These are phyloP conservation scores for Strix uralensis DNA, from an alignment of 2,113 vertebrate genomes.

Conservation along the genomic window DNA sequence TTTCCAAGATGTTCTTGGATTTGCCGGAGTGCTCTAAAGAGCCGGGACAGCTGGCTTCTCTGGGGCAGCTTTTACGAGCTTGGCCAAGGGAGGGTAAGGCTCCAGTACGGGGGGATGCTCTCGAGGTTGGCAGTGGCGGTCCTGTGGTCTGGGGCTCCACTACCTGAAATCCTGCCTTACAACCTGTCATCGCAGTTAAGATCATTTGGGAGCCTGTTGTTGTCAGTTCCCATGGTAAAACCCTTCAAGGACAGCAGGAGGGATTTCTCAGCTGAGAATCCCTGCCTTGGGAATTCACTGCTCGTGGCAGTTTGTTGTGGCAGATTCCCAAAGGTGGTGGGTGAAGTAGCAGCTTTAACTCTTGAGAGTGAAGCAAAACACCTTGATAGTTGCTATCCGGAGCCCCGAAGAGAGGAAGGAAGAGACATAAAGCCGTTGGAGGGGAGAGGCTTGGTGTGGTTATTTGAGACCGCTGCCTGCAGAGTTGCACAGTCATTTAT, in stretches of 20 bases:
- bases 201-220: conserved; percentile 8
- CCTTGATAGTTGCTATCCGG: conserved; percentile 1
- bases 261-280: conserved; percentile 42
- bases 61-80: not conserved
- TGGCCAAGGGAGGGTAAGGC: not conserved
- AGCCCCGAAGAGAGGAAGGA: conserved; percentile 53
- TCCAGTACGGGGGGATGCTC: not conserved
- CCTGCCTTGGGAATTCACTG: conserved; percentile 48
- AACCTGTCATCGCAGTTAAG: not conserved
- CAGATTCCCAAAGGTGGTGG: conserved; percentile 36
- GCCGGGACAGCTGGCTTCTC: conserved; percentile 1
- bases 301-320: conserved; percentile 2
- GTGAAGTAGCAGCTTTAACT: conserved; percentile 19
- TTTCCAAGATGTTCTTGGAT: conserved; percentile 43
- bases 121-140: not conserved
- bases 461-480: conserved; percentile 66
- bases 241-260: conserved; percentile 5
- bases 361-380: conserved; percentile 10
- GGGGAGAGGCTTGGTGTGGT: conserved; percentile 58
- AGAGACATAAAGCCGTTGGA: conserved; percentile 59
- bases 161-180: not conserved
- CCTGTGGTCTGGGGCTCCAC: not conserved
- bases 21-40: conserved; percentile 1
- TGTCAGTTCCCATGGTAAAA: conserved; percentile 46
- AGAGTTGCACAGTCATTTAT: conserved; percentile 60